Evolutionary conservation across 2,888 invertebrate species (phyloP).

Genomic region (Lepas anatifera): DNA sequence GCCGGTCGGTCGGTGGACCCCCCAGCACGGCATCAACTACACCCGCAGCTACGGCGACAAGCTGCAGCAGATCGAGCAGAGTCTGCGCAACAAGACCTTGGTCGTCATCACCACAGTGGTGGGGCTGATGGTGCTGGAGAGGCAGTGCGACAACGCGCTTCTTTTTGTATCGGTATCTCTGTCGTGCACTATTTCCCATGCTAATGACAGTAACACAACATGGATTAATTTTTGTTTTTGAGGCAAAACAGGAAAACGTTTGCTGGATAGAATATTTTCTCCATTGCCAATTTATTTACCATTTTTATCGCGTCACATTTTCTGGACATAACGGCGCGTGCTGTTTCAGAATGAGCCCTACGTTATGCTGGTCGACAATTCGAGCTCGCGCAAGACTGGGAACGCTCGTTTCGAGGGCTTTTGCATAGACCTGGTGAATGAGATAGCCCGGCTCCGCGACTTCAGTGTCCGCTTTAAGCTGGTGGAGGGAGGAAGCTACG

Average conservation of each 20-base stretch:
- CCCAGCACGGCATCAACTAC: conserved; percentile 34
- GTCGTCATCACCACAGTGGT: conserved; percentile 85
- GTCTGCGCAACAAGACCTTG: conserved; percentile 70
- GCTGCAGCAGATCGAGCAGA: conserved; percentile 62
- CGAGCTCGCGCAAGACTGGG: conserved; percentile 36
- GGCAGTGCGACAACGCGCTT: no score
- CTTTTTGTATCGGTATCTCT: no score
- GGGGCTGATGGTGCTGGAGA: no score
- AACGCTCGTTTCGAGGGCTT: conserved; percentile 36
- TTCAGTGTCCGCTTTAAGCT: conserved; percentile 38
- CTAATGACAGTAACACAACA: no score
- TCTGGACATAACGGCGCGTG: not conserved
- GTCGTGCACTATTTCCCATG: not conserved
- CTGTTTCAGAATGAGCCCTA: conserved; percentile 67
- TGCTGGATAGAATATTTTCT: not conserved
- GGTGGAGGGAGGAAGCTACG: conserved; percentile 31
- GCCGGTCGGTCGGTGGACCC: conserved; percentile 27
- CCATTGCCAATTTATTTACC: not conserved
- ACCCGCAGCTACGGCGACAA: conserved; percentile 43
- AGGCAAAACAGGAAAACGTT: not conserved
- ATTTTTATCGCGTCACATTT: not conserved
- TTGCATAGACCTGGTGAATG: conserved; percentile 39
- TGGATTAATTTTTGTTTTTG: not conserved
- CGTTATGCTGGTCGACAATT: conserved; percentile 63
- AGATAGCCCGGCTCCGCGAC: conserved; percentile 34